Percentiles rank a stretch among this genome's conserved stretches.
Evolutionary conservation across 2,888 invertebrate species (phyloP).

Genomic region (Epirrita christyi): DNA sequence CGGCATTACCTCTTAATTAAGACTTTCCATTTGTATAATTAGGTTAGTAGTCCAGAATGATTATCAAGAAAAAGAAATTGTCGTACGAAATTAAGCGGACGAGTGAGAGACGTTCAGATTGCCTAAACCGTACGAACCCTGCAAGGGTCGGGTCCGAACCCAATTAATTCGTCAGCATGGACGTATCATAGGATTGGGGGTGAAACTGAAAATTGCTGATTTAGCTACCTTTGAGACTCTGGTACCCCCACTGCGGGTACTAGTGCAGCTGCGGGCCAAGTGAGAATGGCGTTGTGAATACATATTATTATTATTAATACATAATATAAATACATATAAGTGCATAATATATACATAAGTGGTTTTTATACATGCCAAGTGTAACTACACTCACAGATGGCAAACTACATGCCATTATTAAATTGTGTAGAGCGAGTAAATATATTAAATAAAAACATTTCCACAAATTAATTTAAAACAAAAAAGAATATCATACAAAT

Average conservation of each 20-base stretch:
- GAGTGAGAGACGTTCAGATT: conserved; percentile 51
- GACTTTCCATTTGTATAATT: conserved; percentile 33
- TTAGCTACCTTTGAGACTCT: neutral
- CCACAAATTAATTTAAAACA: too few relatives aligned
- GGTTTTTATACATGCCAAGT: too few relatives aligned
- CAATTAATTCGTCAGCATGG: conserved; percentile 42
- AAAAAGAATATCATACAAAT: too few relatives aligned
- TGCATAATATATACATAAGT: too few relatives aligned
- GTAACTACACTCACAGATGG: too few relatives aligned
- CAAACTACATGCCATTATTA: too few relatives aligned
- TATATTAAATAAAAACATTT: too few relatives aligned
- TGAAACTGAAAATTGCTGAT: conserved; percentile 1
- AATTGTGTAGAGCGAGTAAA: too few relatives aligned
- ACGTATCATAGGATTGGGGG: conserved; percentile 24
- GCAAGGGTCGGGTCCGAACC: conserved; percentile 54
- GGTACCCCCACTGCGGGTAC: neutral
- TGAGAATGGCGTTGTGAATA: too few relatives aligned
- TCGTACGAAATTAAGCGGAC: conserved; percentile 53
- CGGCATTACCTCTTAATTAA: conserved; percentile 30
- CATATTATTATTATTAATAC: too few relatives aligned
- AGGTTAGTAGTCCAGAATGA: conserved; percentile 33
- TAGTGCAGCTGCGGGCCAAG: too few relatives aligned
- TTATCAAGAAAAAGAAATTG: conserved; percentile 42
- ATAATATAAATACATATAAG: too few relatives aligned
- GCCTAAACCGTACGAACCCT: conserved; percentile 57